phyloP scores from a whole-genome alignment of 1,140 invertebrate genomes.

The Bradysia coprophila region DNA sequence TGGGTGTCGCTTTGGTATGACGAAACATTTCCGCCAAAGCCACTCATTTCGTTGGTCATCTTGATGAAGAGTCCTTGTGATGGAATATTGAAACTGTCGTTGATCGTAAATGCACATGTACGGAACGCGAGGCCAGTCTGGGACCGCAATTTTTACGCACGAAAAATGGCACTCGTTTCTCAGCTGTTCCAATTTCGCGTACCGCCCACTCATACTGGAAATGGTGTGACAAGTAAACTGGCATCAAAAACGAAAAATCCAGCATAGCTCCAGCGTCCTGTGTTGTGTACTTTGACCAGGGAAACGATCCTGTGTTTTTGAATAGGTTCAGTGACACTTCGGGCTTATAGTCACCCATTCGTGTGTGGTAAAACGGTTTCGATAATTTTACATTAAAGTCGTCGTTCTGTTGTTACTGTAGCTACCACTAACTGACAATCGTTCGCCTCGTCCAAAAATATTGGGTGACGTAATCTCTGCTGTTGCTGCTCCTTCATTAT shows the following conservation, averaged over 20 bases:
- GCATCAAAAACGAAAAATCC: slow-evolving; percentile 1
- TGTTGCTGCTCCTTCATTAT: slow-evolving; percentile 19
- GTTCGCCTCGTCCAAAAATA: slow-evolving; percentile 19
- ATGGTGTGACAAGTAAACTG: slow-evolving; percentile 8
- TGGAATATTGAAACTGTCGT: slow-evolving; percentile 18
- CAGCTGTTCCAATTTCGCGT: slow-evolving; percentile 13
- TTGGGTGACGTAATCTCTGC: slow-evolving; percentile 19
- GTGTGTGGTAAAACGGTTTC: slow-evolving; percentile 22
- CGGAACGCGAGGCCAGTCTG: slow-evolving; percentile 17
- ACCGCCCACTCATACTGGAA: slow-evolving; percentile 21
- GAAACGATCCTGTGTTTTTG: slow-evolving; percentile 6
- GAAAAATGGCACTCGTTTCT: slow-evolving; percentile 17
- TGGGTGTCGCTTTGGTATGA: slow-evolving; percentile 18
- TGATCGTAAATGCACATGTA: slow-evolving; percentile 17
- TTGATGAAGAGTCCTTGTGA: slow-evolving; percentile 16
- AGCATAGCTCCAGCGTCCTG: not conserved
- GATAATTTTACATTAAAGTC: slow-evolving; percentile 20
- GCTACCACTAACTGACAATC: slow-evolving; percentile 18
- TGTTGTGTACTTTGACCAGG: not conserved
- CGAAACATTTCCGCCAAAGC: slow-evolving; percentile 17
- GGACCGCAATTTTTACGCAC: slow-evolving; percentile 21
- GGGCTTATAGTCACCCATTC: slow-evolving; percentile 17
- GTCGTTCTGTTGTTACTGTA: slow-evolving; percentile 18
- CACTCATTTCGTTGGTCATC: slow-evolving; percentile 18
- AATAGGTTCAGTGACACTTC: slow-evolving; percentile 6